Percentiles rank a stretch among this genome's conserved stretches.
phyloP scores from a whole-genome alignment of 2,797 vertebrate species.

The Neosilurus hyrtlii region DNA sequence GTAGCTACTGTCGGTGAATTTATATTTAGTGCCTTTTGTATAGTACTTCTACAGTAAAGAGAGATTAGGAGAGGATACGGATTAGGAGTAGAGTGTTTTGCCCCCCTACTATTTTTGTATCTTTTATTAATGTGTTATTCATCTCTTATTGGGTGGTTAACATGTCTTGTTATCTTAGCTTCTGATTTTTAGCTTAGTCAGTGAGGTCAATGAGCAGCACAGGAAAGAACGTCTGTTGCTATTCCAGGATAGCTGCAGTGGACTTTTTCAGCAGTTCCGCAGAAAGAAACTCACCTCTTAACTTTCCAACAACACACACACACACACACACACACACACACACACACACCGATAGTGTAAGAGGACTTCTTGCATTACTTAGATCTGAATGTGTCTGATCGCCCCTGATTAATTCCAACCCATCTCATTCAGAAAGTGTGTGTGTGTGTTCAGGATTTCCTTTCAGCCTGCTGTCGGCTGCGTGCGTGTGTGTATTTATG shows the following conservation, averaged over 20 bases:
- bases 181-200: background rate
- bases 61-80: background rate
- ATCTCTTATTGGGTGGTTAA: background rate
- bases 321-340: too few relatives aligned
- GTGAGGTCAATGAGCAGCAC: background rate
- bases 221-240: background rate
- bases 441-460: constrained; percentile 20
- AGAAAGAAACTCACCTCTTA: background rate
- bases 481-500: background rate
- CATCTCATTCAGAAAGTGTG: constrained; percentile 13
- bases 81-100: background rate
- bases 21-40: too few relatives aligned
- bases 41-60: background rate
- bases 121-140: background rate
- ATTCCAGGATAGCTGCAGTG: background rate
- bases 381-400: too few relatives aligned
- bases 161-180: background rate
- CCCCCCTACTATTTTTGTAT: background rate
- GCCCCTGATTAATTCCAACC: background rate
- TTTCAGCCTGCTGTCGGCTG: background rate
- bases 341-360: too few relatives aligned
- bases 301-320: too few relatives aligned
- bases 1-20: too few relatives aligned
- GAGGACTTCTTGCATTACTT: too few relatives aligned
- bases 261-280: background rate